Conservation (phyloP, 2,888 invertebrate genomes). For the Oxytorus armatus region DNA sequence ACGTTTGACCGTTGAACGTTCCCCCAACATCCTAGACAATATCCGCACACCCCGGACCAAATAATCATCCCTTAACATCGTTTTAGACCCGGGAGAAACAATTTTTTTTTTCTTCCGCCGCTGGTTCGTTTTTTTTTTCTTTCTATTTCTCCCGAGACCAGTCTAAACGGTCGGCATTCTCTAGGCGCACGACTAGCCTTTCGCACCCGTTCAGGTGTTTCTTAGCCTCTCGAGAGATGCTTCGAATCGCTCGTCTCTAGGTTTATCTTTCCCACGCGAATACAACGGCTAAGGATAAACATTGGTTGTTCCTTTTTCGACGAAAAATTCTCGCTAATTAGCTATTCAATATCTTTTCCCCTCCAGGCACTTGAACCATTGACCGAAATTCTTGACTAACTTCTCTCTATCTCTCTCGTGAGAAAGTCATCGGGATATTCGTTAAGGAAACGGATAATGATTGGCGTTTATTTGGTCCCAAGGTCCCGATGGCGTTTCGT, state of each 20-base stretch:
- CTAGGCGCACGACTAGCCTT: slow-evolving; percentile 1
- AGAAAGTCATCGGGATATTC: not conserved
- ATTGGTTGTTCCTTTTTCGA: too few species aligned
- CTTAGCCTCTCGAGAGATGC: too few species aligned
- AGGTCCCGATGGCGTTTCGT: too few species aligned
- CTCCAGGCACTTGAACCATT: not conserved
- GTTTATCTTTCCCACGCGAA: too few species aligned
- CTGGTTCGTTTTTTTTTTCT: not conserved
- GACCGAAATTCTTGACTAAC: not conserved
- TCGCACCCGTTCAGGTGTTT: not conserved
- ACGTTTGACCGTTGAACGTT: slow-evolving; percentile 50
- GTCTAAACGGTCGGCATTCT: slow-evolving; percentile 19
- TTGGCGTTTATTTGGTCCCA: too few species aligned
- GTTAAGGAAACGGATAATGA: too few species aligned
- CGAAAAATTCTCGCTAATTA: too few species aligned
- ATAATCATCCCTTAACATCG: slow-evolving; percentile 24
- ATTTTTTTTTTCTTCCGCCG: slow-evolving; percentile 4
- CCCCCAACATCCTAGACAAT: slow-evolving; percentile 33
- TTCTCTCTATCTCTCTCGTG: not conserved
- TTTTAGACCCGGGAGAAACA: not conserved
- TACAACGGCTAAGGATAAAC: too few species aligned
- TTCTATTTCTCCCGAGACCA: not conserved
- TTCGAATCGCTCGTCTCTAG: too few species aligned
- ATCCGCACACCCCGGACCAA: slow-evolving; percentile 24
- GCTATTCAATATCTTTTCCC: too few species aligned